Percentiles rank a stretch among this genome's conserved stretches.
Evolutionary conservation across 2,797 vertebrate genomes (phyloP).

Genomic region (Ctenosaura bakeri): DNA sequence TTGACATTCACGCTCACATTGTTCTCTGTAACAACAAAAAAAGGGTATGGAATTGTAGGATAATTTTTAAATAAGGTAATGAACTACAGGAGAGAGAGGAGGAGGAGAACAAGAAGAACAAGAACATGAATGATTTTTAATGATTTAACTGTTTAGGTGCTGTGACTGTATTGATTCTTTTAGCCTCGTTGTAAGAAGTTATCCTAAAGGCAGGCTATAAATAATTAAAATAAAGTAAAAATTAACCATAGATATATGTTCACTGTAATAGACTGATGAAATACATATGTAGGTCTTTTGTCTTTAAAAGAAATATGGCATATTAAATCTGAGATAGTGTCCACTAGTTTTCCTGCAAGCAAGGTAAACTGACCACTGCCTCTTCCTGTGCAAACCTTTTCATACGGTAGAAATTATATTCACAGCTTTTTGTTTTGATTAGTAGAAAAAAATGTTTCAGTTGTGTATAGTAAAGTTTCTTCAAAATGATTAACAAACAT

Average conservation of each 20-base stretch:
- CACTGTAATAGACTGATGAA: not conserved
- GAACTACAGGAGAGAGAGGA: not conserved
- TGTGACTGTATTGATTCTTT: not conserved
- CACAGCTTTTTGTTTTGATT: not conserved
- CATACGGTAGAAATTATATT: not conserved
- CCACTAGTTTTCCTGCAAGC: not conserved
- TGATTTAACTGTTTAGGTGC: not conserved
- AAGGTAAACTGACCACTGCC: not conserved
- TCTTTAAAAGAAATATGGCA: conserved; percentile 5
- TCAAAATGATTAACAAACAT: not conserved
- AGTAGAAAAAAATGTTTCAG: not conserved
- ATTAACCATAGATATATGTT: not conserved
- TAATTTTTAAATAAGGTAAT: not conserved
- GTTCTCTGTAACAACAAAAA: conserved; percentile 77
- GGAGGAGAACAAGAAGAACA: not conserved
- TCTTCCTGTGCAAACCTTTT: not conserved
- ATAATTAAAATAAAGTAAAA: not conserved
- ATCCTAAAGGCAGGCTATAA: not conserved
- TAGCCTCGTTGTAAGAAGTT: not conserved
- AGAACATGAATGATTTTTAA: not conserved
- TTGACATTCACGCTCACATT: conserved; percentile 81
- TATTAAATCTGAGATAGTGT: not conserved
- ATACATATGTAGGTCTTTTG: not conserved
- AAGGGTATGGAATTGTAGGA: not conserved
- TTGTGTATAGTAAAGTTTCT: not conserved